A percentile compares a stretch with the other conserved stretches of the same genome.
phyloP scores from a whole-genome alignment of 2,797 vertebrate genomes.

The Mus spretus region DNA sequence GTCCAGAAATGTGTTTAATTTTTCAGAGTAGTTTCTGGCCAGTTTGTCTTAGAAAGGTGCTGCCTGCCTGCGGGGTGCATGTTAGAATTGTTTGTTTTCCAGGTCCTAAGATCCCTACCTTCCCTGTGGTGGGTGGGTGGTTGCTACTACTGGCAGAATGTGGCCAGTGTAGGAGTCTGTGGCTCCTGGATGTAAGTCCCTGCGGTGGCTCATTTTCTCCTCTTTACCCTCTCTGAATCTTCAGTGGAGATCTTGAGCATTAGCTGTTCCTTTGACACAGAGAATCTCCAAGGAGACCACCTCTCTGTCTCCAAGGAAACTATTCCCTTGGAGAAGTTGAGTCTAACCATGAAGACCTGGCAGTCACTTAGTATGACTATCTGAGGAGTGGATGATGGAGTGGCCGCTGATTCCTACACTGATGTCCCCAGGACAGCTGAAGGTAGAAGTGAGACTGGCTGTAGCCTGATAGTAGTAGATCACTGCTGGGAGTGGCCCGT shows the following conservation, averaged over 20 bases:
- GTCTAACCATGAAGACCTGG: background rate
- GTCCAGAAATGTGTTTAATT: background rate
- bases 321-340: background rate
- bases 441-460: background rate
- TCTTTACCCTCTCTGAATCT: background rate
- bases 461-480: background rate
- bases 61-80: accelerated
- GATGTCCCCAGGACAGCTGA: background rate
- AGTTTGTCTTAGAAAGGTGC: background rate
- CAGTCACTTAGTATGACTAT: background rate
- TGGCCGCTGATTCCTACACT: background rate
- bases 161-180: background rate
- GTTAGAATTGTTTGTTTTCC: background rate
- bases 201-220: background rate
- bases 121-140: background rate
- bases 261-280: background rate
- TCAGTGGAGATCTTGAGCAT: background rate
- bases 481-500: background rate
- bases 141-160: accelerated
- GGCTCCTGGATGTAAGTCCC: background rate
- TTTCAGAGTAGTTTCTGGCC: background rate
- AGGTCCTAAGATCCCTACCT: accelerated
- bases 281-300: background rate
- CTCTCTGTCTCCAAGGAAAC: background rate
- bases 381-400: background rate